Base-by-base conservation (phyloP, 2,888 invertebrate genomes). In the Griposia aprilina region DNA sequence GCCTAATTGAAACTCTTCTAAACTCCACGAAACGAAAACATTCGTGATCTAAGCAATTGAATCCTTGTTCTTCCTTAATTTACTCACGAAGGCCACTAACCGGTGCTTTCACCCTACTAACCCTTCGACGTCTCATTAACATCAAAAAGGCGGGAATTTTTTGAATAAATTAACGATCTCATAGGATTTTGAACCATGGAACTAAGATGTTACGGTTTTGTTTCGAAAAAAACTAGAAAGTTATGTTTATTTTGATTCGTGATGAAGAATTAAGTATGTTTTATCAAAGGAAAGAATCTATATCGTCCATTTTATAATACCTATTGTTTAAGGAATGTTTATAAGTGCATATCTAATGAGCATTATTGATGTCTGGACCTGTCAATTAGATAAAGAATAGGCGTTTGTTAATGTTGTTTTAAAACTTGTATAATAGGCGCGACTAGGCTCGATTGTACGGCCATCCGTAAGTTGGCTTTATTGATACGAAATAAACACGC, bases 101-200 rank as follows among this genome's bases (percentile, higher is more conserved):
- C 45, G 83, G 81, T 50, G 30, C 81, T 80, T 78, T 83, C 77
- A 87, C 88, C 87, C 86, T 84, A 80, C 74, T 76, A 84, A 75
- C 77, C 85, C 87, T 90, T 86, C 81, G 82, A 68, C 76, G 73
- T 84, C 78, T 78, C 80, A 92, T 92, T 91, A 89, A 81, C 89
- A 92, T 92, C 78, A 89, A 78, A 91, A 81, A 74, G 63, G 59
- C 36, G 74, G 68, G 45, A 76, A 50, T 66, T 26, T 50, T 65
- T 52, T 6, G 50, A 74, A 67, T 50, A 66, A 78, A 67, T 20
- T 62, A 57, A 13, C 41, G 1, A 0, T 2, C 10, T 3, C 15
- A 48, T 7, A 0, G 6, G 0, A 82, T 67, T 80, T 75, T 84
- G 30, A 80, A 80, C 82, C 69, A 50, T 84, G 76, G 13, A 0